Evolutionary conservation across 2,797 vertebrate genomes (phyloP).

Genomic region (Furcifer pardalis): DNA sequence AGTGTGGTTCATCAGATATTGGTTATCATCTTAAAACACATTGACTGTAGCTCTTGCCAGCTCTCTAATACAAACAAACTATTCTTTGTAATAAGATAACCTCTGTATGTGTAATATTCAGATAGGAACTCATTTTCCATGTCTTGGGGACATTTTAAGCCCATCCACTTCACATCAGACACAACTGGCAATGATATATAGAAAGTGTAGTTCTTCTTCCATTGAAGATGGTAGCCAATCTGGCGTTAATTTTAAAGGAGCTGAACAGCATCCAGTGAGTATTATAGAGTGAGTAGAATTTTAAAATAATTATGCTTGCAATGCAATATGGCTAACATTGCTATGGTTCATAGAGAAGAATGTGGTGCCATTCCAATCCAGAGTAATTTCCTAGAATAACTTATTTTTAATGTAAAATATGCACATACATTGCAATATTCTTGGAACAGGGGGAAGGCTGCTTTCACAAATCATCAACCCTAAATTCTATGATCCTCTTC

Average conservation of each 20-base stretch:
- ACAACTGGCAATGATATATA: not conserved
- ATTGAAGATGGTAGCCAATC: not conserved
- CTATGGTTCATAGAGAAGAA: not conserved
- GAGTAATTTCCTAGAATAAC: not conserved
- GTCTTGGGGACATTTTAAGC: slow-evolving; percentile 1
- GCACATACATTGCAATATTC: not conserved
- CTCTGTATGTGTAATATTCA: slow-evolving; percentile 5
- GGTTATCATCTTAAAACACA: not conserved
- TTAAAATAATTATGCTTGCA: not conserved
- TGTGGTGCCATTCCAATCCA: not conserved
- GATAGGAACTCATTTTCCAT: not conserved
- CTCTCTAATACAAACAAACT: slow-evolving; percentile 23
- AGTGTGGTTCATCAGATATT: not conserved
- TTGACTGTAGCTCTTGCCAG: not conserved
- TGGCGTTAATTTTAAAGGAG: slow-evolving; percentile 20
- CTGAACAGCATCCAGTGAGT: not conserved
- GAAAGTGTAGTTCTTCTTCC: not conserved
- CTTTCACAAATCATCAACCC: no score
- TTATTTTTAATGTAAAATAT: not conserved
- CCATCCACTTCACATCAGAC: not conserved
- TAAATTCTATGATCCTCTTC: not conserved
- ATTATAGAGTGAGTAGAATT: not conserved
- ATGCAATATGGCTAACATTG: not conserved
- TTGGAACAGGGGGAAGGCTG: not conserved
- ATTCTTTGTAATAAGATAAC: not conserved